phyloP scores from a whole-genome alignment of 2,113 vertebrate species.

The Daphoenositta chrysoptera region DNA sequence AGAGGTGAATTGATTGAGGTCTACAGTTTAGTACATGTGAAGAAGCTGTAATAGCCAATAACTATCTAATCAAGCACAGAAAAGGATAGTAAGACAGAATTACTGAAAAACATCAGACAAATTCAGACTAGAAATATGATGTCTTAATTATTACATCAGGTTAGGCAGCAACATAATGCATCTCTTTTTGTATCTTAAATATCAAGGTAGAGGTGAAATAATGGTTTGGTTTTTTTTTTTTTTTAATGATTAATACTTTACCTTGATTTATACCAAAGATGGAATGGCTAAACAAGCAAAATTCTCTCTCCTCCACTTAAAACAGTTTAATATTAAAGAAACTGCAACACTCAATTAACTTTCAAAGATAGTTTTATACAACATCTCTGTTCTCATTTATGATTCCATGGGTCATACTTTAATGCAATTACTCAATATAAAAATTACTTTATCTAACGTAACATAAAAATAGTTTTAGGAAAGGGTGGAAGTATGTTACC shows the following conservation, averaged over 20 bases:
- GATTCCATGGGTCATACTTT: neutral
- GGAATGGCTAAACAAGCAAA: neutral
- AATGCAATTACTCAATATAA: neutral
- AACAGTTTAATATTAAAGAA: neutral
- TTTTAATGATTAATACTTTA: neutral
- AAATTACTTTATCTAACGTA: neutral
- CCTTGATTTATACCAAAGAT: neutral
- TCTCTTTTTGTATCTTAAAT: neutral
- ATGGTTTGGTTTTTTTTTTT: neutral
- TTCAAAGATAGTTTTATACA: neutral
- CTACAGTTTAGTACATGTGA: neutral
- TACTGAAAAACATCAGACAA: neutral
- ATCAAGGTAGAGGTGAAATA: neutral
- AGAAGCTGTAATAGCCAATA: neutral
- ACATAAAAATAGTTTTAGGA: neutral
- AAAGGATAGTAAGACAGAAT: neutral
- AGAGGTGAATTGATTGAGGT: neutral
- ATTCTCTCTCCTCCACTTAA: neutral
- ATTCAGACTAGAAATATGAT: neutral
- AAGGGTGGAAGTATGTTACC: neutral
- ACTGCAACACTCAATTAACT: neutral
- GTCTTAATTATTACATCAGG: neutral
- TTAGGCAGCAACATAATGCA: neutral
- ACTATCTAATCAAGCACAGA: neutral
- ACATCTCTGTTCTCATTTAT: neutral